Evolutionary conservation across 2,888 invertebrate genomes (phyloP).

Genomic region (Drosophila nr. fundita): DNA sequence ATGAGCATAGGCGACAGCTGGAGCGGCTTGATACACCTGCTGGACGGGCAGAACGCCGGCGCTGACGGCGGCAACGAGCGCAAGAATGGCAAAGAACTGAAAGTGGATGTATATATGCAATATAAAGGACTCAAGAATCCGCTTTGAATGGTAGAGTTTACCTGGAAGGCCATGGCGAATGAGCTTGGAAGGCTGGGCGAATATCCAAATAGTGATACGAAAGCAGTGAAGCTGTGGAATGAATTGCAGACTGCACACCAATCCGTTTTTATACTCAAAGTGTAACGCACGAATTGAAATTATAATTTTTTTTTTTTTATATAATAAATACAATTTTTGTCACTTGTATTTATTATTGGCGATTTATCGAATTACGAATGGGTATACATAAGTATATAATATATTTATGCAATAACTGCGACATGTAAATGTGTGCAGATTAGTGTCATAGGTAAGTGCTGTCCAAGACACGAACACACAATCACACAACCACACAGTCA

Average conservation of each 20-base stretch:
- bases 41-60: constrained; percentile 77
- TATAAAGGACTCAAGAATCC: background rate
- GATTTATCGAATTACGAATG: constrained; percentile 59
- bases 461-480: constrained; percentile 17
- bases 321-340: constrained; percentile 61
- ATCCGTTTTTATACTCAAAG: constrained; percentile 66
- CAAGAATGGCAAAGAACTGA: constrained; percentile 75
- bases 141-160: constrained; percentile 22
- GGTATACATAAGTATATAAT: constrained; percentile 12
- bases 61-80: constrained; percentile 72
- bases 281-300: constrained; percentile 47
- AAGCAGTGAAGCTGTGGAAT: constrained; percentile 68
- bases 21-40: constrained; percentile 63
- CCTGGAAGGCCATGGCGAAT: constrained; percentile 74
- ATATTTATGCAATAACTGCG: constrained; percentile 67
- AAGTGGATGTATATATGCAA: background rate
- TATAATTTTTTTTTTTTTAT: constrained; percentile 30
- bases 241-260: constrained; percentile 53
- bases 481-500: constrained; percentile 2
- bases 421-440: constrained; percentile 72
- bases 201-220: constrained; percentile 56
- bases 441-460: constrained; percentile 71
- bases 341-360: constrained; percentile 56
- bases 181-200: constrained; percentile 29
- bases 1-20: constrained; percentile 62